phyloP scores from a whole-genome alignment of 2,113 vertebrate species.

The Nothocercus julius region DNA sequence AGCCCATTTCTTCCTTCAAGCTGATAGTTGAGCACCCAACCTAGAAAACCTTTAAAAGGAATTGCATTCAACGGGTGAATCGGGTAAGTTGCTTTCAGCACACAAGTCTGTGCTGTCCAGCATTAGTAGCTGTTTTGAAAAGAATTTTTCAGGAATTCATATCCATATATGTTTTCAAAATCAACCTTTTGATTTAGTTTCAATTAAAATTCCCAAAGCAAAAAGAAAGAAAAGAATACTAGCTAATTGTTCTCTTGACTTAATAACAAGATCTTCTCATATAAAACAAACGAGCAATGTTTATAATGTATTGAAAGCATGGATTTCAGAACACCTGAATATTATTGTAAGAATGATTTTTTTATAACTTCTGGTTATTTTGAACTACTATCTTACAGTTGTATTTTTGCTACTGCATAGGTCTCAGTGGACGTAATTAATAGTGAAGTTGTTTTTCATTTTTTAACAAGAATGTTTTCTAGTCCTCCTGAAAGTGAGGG shows the following conservation, averaged over 20 bases:
- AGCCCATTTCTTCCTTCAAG: not conserved
- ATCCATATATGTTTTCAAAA: not conserved
- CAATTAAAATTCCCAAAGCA: not conserved
- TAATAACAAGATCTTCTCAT: not conserved
- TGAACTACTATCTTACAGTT: slow-evolving; percentile 44
- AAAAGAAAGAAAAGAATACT: not conserved
- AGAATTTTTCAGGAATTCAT: not conserved
- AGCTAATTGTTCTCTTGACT: not conserved
- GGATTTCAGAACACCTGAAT: slow-evolving; percentile 6
- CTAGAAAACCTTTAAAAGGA: not conserved
- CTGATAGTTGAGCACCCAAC: not conserved
- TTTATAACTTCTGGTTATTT: slow-evolving; percentile 14
- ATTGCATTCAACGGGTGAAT: not conserved
- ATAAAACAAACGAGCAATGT: not conserved
- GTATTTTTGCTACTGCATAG: slow-evolving; percentile 2
- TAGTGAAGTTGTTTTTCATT: slow-evolving; percentile 54
- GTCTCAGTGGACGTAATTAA: slow-evolving; percentile 78
- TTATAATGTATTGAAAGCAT: not conserved
- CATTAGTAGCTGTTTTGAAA: not conserved
- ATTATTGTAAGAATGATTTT: not conserved
- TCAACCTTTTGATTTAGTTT: not conserved
- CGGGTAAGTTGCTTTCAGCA: not conserved
- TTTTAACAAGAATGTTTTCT: slow-evolving; percentile 59
- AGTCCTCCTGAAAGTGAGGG: slow-evolving; percentile 23
- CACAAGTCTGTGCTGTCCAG: not conserved